Base-by-base conservation (phyloP, 53 echinoderm and acorn worm genomes). In the Holothuria leucospilota region DNA sequence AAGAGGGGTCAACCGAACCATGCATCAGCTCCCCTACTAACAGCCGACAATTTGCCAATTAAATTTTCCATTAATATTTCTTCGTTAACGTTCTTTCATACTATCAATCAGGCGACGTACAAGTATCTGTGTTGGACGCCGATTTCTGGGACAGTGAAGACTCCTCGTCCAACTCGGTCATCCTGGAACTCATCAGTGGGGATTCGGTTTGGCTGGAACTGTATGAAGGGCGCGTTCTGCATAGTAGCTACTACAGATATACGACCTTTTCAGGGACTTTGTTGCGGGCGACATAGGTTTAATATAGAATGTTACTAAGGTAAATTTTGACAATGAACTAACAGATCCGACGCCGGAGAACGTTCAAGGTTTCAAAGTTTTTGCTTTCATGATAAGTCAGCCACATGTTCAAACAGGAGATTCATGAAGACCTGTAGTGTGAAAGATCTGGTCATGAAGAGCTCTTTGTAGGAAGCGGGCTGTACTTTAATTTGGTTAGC, bases 101-200 rank as follows among this genome's bases (percentile, higher is more conserved):
- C 26, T 21, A 20, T 9, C 26, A 24, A 46, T 11, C 51, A 94
- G 94, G 91, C 62, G 94, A 91, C 29, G 85, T 85, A 63, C 71
- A 61, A 23, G 82, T 94, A 3, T 91, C 90, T 28, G 93, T 92
- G 52, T 91, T 96, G 34, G 96, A 96, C 68, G 90, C 94, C 73
- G 96, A 94, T 15, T 80, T 85, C 27, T 63, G 86, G 39, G 96
- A 96, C 85, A 92, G 92, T n/a, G 96, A 96, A 71, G 96, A 96
- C 63, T 91, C 87, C 24, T 81, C 96, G 2, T 77, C 88, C 30
- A 96, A 96, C 85, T 92, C 91, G 41, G 89, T 92, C 16, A 81
- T 96, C 29, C 78, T 96, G 63, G 91, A 92, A 69, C 92, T 96
- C 3, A 40, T 26, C 60, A 59, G 5, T 7, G 82, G 85, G 0